Base-by-base conservation (phyloP, 2,113 vertebrate genomes). In the Odobenus rosmarus region DNA sequence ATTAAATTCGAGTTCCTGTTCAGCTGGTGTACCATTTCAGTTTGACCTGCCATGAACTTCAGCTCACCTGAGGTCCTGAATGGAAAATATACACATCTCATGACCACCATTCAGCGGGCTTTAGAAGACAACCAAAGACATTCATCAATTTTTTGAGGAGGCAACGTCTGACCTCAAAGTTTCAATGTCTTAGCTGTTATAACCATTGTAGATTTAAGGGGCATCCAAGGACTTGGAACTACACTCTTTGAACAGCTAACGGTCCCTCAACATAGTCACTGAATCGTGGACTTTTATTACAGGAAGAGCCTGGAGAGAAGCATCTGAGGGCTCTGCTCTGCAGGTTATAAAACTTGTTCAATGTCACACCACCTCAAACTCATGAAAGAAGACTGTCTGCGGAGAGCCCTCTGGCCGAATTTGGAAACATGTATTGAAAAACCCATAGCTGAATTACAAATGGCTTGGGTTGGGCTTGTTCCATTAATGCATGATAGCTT, bases 51-150 rank as follows among this genome's bases (percentile, higher is more conserved):
- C 23, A 84, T 97, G 93, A 87, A 71, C 69, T 71, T 80, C 71
- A 97, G 93, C 91, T 94, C 80, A 93, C 95, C 64, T 86, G 0
- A 96, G 98, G 90, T 95, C 97, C 95, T 89, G 10, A 92, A 83
- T 59, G 67, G 90, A 94, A 95, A 0, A 0, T 74, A 46, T 7
- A 59, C 15, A 5, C 7, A 42, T 55, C 42, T 28, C 13, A 3
- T 24, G 24, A 69, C 24, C 67, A 46, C 14, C 39, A 16, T 49
- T 86, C 26, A 26, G 42, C 7, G 16, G 53, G 28, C 1, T 67
- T 81, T 49, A 55, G 36, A 33, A 87, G 76, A 71, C 53, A 33
- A 57, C 7, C 18, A 26, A 16, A 7, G 31, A 28, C 26, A 26
- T 28, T 49, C 24, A 80, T 67, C 9, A 53, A 9, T 42, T 86